Evolutionary conservation across 1,140 invertebrate species (phyloP), one percentile per base, ranked within the genome.

Genomic region (Achatina immaculata): DNA sequence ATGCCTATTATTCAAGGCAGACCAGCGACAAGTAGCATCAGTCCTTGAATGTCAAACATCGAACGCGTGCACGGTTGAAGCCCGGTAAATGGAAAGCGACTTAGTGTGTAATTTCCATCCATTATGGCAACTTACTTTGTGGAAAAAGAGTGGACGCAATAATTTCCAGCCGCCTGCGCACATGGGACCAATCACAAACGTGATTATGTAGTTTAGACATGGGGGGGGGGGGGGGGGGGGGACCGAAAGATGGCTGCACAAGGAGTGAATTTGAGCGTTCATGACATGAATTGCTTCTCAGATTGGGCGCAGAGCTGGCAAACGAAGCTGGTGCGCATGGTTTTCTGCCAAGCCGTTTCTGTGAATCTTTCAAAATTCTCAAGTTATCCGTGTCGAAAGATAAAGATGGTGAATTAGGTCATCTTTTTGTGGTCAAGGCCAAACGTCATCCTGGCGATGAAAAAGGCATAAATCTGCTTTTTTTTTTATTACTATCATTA

Each of bases 91-190:
- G 58, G 58, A 62, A 62, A 31, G 58, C 28, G 58, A 6, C n/a
- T 62, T 62, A 62, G 58, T 4, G 58, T 62, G 21, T 62, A 62
- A 62, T 62, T 62, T 62, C 28, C n/a, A 28, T 16, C 58, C 58
- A 62, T 62, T 62, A 62, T 31, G 28, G 58, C 28, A 62, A 28
- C 58, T n/a, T 28, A 62, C 58, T n/a, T 16, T 62, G 58, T 62
- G 28, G n/a, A 62, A 62, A n/a, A 34, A 31, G 48, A 62, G 16
- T 31, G 58, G 58, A 28, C 31, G 58, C 58, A 31, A 62, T 62
- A 62, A 62, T 62, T 62, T 62, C 7, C 51, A 11, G 51, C 21
- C 16, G 66, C 38, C 1, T 40, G 2, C 38, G 42, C 21, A 40
- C 9, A 6, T 34, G 40, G 24, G 40, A 38, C 9, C 68, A 71